Evolutionary conservation across 2,797 vertebrate genomes (phyloP), one percentile per base, ranked within the genome.

Genomic region (Cetoscarus ocellatus): DNA sequence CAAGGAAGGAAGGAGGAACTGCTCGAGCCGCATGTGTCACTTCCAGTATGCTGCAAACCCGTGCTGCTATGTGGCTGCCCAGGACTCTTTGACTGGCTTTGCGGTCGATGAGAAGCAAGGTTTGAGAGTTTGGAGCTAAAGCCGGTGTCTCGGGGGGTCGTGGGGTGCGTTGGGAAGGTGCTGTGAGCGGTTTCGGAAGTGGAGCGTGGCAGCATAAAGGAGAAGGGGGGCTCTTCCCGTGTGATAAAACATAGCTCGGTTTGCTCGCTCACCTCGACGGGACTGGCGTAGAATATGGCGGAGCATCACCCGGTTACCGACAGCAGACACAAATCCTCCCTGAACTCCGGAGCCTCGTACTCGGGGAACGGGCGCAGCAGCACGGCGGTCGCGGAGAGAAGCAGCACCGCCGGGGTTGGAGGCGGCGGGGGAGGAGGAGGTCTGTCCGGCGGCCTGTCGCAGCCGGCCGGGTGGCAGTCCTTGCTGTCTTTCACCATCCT

Each of bases 401-500:
- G 64, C 44, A 40, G 68, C 84, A 48, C 17, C 77, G 81, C 87
- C 75, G 84, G 79, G 38, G 78, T 75, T 11, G 91, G 63, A 48
- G 87, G 43, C 19, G 75, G 54, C 40, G 77, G 53, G 57, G 77
- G 93, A 51, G 85, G 63, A 34, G 84, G 60, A 64, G 77, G 95
- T 83, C 93, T 97, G 84, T 96, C 97, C 83, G 96, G 96, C 73
- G 97, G 96, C 62, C 92, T 98, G 87, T 96, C 96, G 86, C 97
- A 98, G 92, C 97, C 97, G 79, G 97, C 96, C 36, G 97, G 97
- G n/a, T 98, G 97, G 97, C 97, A 98, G 94, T 98, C 97, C 34
- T 88, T 98, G 79, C 95, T 98, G 65, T 97, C 97, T 50, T 98
- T 98, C 87, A 98, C 96, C 81, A 93, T 98, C 83, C 96, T 98